These are phyloP conservation scores for Falco columbarius DNA, from an alignment of 2,797 vertebrate species.

Conservation along the genomic window DNA sequence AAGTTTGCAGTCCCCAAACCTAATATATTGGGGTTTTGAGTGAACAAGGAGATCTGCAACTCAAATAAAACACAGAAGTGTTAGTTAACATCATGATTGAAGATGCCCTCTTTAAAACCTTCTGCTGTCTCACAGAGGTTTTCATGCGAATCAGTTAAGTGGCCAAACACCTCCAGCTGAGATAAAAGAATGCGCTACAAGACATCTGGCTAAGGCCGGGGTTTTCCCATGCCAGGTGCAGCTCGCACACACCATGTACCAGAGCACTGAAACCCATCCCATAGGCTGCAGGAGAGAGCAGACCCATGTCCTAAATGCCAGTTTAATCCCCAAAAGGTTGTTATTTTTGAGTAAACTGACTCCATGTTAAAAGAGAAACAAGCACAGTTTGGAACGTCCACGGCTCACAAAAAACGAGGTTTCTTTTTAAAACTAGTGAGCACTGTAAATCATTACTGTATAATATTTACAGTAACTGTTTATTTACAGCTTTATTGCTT, in stretches of 20 bases:
- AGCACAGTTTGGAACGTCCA: not conserved
- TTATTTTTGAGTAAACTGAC: not conserved
- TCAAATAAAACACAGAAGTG: not conserved
- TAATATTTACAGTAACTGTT: not conserved
- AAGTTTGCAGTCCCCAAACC: not conserved
- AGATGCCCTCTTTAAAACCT: not conserved
- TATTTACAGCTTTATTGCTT: not conserved
- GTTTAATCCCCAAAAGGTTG: not conserved
- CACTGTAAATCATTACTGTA: not conserved
- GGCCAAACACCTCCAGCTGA: not conserved
- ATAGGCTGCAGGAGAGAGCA: not conserved
- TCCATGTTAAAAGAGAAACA: not conserved
- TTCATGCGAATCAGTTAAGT: not conserved
- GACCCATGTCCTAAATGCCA: not conserved
- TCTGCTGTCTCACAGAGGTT: not conserved
- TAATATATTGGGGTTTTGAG: not conserved
- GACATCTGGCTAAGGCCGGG: not conserved
- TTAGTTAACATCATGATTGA: not conserved
- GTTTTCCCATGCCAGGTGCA: not conserved
- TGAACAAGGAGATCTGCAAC: not conserved
- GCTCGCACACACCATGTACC: rapidly evolving
- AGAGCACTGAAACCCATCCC: not conserved
- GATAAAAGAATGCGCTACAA: not conserved
- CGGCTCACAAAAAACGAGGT: not conserved
- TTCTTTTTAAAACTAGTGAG: not conserved